Conservation (phyloP, 2,113 vertebrate genomes). For the Parotia lawesii region DNA sequence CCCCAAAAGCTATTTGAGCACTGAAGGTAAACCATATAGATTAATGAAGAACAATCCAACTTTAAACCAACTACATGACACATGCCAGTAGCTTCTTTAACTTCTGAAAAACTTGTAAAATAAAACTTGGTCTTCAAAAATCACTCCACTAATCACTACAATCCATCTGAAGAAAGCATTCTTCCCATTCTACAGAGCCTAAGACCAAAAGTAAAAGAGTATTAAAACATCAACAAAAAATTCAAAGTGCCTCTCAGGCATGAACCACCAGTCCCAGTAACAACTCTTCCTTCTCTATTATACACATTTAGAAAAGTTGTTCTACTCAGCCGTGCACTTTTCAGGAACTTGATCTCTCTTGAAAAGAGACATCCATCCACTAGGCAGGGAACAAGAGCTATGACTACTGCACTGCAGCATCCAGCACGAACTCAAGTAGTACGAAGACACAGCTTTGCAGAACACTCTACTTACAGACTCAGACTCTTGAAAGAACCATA, state of each 20-base stretch:
- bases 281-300: neutral
- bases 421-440: rapidly evolving
- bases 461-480: neutral
- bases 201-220: neutral
- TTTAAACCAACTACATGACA: neutral
- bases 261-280: neutral
- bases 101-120: neutral
- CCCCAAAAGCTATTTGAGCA: neutral
- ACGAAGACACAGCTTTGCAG: neutral
- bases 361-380: neutral
- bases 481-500: neutral
- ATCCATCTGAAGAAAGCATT: neutral
- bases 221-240: neutral
- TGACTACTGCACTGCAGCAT: neutral
- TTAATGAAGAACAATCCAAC: neutral
- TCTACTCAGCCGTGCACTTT: neutral
- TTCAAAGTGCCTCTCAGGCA: neutral
- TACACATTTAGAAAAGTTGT: neutral
- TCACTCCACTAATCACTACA: neutral
- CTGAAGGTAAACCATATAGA: neutral
- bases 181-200: neutral
- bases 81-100: neutral
- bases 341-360: neutral
- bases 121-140: neutral
- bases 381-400: neutral